Evolutionary conservation across 2,113 vertebrate genomes (phyloP).

Genomic region (Theristicus caerulescens): DNA sequence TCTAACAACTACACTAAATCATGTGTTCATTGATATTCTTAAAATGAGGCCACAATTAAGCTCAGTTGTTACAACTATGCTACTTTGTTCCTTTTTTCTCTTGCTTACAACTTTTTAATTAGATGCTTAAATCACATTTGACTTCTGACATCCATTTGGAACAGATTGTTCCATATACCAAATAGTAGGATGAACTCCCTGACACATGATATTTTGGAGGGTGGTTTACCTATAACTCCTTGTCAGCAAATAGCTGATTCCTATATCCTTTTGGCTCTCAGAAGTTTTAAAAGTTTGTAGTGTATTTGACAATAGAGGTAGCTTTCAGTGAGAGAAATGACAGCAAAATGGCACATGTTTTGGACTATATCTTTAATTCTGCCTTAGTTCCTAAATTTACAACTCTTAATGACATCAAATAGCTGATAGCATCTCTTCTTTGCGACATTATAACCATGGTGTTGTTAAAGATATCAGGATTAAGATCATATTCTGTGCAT

Average conservation of each 20-base stretch:
- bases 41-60: neutral
- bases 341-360: neutral
- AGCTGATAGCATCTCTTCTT: neutral
- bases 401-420: neutral
- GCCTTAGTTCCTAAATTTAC: neutral
- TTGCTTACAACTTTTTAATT: neutral
- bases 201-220: neutral
- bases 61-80: neutral
- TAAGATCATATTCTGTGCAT: neutral
- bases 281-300: neutral
- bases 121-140: neutral
- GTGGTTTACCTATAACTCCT: neutral
- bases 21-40: neutral
- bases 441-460: neutral
- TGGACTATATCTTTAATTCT: neutral
- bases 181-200: neutral
- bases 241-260: neutral
- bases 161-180: neutral
- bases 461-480: neutral
- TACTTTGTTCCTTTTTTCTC: neutral
- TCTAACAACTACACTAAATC: neutral
- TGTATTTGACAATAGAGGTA: neutral
- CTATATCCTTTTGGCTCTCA: neutral
- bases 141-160: neutral
- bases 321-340: neutral